A percentile compares a stretch with the other conserved stretches of the same genome.
phyloP scores from a whole-genome alignment of 1,140 invertebrate species.

The Lasioglossum albipes region DNA sequence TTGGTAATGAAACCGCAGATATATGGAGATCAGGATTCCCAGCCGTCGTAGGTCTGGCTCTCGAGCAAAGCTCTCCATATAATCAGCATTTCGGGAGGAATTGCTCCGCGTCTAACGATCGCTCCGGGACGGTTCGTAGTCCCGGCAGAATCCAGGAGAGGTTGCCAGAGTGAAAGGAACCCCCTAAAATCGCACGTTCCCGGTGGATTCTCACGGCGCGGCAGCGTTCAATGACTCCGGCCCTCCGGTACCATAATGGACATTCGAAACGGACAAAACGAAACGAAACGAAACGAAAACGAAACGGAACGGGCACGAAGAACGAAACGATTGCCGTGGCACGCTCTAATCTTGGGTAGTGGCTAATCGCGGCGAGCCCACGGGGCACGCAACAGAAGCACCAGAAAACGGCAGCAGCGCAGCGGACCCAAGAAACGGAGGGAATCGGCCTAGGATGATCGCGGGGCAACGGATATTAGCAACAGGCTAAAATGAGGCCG shows the following conservation, averaged over 20 bases:
- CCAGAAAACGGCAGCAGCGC: conserved; percentile 7
- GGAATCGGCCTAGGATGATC: neutral
- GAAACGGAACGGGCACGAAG: conserved; percentile 19
- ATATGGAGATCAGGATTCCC: neutral
- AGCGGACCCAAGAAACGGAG: neutral
- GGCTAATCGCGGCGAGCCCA: conserved; percentile 44
- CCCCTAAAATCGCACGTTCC: conserved; percentile 11
- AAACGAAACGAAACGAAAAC: conserved; percentile 35
- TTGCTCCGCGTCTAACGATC: conserved; percentile 40
- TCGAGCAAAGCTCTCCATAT: conserved; percentile 17
- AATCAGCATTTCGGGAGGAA: conserved; percentile 45
- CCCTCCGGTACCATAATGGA: conserved; percentile 55
- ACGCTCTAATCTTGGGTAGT: conserved; percentile 54
- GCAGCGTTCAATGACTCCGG: conserved; percentile 46
- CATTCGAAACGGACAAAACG: conserved; percentile 47
- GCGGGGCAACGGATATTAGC: conserved; percentile 55
- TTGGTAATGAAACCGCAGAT: neutral
- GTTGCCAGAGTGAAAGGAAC: neutral
- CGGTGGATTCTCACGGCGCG: conserved; percentile 55
- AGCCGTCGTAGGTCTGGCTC: neutral
- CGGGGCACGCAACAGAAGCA: conserved; percentile 36
- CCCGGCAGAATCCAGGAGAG: too few relatives aligned
- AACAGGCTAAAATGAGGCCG: conserved; percentile 30
- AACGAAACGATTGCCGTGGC: conserved; percentile 47
- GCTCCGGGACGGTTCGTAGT: neutral